Evolutionary conservation across 2,797 vertebrate genomes (phyloP).

Genomic region (Oophaga sylvatica): DNA sequence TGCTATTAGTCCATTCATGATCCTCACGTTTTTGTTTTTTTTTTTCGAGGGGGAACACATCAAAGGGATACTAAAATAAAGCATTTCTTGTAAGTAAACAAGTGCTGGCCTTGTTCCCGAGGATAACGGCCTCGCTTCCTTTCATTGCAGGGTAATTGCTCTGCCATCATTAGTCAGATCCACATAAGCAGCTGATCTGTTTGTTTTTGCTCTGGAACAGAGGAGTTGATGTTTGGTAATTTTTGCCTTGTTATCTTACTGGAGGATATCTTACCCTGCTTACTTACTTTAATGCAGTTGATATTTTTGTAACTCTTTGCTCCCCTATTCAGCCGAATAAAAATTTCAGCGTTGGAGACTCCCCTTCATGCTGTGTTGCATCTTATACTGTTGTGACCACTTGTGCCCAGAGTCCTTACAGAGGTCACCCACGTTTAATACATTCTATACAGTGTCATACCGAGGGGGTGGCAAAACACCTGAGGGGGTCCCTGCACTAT

Average conservation of each 20-base stretch:
- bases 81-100: constrained; percentile 18
- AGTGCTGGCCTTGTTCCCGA: constrained; percentile 14
- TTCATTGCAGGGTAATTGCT: constrained; percentile 28
- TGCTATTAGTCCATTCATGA: background rate
- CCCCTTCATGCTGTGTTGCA: background rate
- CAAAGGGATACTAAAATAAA: background rate
- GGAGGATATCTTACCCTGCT: background rate
- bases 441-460: too few relatives aligned
- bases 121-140: background rate
- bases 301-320: background rate
- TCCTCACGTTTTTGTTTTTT: background rate
- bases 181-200: constrained; percentile 40
- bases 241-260: background rate
- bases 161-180: constrained; percentile 39
- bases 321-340: background rate
- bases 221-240: background rate
- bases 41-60: background rate
- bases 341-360: background rate
- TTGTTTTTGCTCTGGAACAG: constrained; percentile 13
- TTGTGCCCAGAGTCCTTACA: too few relatives aligned
- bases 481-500: too few relatives aligned
- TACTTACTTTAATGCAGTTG: background rate
- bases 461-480: too few relatives aligned
- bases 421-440: too few relatives aligned
- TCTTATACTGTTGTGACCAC: background rate